phyloP scores from a whole-genome alignment of 2,113 vertebrate genomes.

The Piaya cayana region DNA sequence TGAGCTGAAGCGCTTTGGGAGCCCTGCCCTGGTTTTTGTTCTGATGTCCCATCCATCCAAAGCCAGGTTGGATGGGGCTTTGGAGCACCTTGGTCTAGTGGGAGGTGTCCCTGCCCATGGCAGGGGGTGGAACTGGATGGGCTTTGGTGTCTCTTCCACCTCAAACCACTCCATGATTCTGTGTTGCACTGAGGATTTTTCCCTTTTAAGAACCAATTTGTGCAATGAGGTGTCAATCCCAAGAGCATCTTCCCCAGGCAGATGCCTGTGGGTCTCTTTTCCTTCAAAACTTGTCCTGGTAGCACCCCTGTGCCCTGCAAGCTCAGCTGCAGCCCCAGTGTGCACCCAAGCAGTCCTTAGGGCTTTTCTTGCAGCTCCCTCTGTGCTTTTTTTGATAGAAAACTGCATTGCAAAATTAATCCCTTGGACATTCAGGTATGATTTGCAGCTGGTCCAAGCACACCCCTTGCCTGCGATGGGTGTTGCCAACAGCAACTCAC shows the following conservation, averaged over 20 bases:
- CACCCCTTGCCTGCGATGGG: accelerated
- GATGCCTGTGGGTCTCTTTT: not conserved
- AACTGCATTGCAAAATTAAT: too few relatives aligned
- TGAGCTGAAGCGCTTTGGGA: not conserved
- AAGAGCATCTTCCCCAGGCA: not conserved
- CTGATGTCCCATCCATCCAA: too few relatives aligned
- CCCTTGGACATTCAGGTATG: not conserved
- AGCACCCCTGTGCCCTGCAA: accelerated
- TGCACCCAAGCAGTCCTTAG: accelerated
- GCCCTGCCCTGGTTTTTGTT: not conserved
- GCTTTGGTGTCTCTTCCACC: too few relatives aligned
- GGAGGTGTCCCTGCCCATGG: too few relatives aligned
- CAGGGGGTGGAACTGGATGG: too few relatives aligned
- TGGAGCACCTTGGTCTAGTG: too few relatives aligned
- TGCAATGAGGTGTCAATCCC: accelerated
- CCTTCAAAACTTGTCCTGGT: not conserved
- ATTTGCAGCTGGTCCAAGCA: not conserved
- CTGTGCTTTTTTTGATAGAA: not conserved
- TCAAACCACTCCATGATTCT: too few relatives aligned
- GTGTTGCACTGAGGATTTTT: too few relatives aligned
- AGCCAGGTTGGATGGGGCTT: too few relatives aligned
- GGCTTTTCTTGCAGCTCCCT: not conserved
- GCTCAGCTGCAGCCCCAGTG: not conserved
- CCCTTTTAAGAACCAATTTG: accelerated
- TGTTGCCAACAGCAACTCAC: accelerated